Base-by-base conservation (phyloP, 2,888 invertebrate genomes). In the Acleris laterana region DNA sequence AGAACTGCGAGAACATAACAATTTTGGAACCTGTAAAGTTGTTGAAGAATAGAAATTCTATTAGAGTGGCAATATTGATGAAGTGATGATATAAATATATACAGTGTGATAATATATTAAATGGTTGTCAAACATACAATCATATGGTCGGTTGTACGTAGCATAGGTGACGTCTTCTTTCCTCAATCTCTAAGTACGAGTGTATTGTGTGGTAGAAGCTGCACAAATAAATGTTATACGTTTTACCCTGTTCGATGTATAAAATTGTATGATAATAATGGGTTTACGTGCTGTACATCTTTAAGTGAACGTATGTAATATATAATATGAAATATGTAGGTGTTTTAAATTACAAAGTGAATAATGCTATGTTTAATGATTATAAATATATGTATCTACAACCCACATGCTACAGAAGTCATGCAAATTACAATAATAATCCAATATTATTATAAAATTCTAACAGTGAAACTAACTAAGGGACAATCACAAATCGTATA, bases 141-240 rank as follows among this genome's bases (percentile, higher is more conserved):
- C 75, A 82, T 72, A 82, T 78, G 66, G 87, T 82, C 70, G 87
- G 85, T 74, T 89, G 89, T 72, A 90, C 79, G 85, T 85, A 85
- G 88, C 87, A 88, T 71, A 84, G 82, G 73, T 87, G 86, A 70
- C 77, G 85, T 67, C 88, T 82, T 77, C 86, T 80, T 79, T 89
- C 90, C 78, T 90, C 87, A 72, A 90, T 84, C 76, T 88, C 88
- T 92, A 92, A 86, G 90, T 92, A 91, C 83, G 93, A 89, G 86
- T 92, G 91, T 85, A 89, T 88, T 89, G 90, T 85, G 85, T 88
- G 83, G 90, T 87, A 87, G 92, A 82, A 86, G 85, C 93, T 93
- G 91, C 84, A 81, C 74, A 89, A 86, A 89, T 83, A 84, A 79
- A 87, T 88, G 84, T 78, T 79, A 86, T 46, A 87, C 79, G 73